Base-by-base conservation (phyloP, 2,113 vertebrate species). In the Cardinalis cardinalis region DNA sequence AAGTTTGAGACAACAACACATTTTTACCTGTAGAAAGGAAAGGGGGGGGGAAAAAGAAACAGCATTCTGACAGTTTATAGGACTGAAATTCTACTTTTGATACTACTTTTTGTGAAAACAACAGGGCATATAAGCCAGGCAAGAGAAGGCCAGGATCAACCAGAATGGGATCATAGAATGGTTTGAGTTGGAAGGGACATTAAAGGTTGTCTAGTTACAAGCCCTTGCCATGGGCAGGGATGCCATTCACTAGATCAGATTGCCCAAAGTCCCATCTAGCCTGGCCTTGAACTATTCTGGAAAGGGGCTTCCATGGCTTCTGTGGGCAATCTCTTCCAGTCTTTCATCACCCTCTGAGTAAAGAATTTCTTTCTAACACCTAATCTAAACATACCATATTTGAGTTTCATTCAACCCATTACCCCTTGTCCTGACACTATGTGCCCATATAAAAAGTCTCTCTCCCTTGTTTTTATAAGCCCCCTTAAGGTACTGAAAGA, bases 11-110 rank as follows among this genome's bases (percentile, higher is more conserved):
- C 25, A 46, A 20, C 25, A 51, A 32, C 7, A 25, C 12, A 3
- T 21, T 80, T 85, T 61, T 43, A 61, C 14, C 29, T 52, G 55
- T 19, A 73, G 32, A 85, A 87, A 75, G 7, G 11, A 16, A 68
- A 44, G 13, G 4, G 0, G 11, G 5, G 1, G 5, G 0, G 8
- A 15, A 14, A 29, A 20, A 32, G 19, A 72, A 63, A 59, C 6
- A 44, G 20, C 46, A 3, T 71, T 66, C 40, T 58, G 41, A 49
- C 3, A 60, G 12, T 55, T 64, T 8, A 55, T 4, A 29, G 31
- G 46, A 56, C 12, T 20, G 24, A 65, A 74, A 41, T 20, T 52
- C 31, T 59, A 6, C 36, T 73, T 73, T 18, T 32, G 26, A 55
- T 91, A 71, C 64, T 15, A 28, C 2, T n/a, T 2, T 64, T 80